These are phyloP conservation scores for Pterocles orientalis DNA, from an alignment of 2,113 vertebrate species.

Conservation along the genomic window DNA sequence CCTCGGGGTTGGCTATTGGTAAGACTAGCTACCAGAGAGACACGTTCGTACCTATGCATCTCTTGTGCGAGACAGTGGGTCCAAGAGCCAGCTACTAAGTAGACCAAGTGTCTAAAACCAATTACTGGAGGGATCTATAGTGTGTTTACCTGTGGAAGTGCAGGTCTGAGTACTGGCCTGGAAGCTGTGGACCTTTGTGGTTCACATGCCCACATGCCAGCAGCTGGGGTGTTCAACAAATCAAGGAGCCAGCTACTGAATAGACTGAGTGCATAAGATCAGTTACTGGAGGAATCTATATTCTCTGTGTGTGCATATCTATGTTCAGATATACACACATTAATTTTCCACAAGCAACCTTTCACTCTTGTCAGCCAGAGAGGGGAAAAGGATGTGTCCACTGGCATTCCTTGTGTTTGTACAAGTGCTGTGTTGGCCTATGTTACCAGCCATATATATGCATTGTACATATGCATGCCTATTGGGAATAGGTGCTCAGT, in stretches of 20 bases:
- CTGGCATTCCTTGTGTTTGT: neutral
- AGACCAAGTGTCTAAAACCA: neutral
- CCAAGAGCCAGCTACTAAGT: neutral
- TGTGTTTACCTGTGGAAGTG: neutral
- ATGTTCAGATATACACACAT: neutral
- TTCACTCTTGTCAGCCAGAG: neutral
- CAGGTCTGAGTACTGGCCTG: neutral
- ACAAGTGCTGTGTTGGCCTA: neutral
- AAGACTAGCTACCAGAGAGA: neutral
- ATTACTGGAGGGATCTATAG: neutral
- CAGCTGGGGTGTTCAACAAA: neutral
- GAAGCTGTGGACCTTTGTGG: neutral
- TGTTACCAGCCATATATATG: neutral
- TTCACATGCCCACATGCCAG: neutral
- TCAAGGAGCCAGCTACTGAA: neutral
- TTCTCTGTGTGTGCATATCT: neutral
- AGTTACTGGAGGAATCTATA: neutral
- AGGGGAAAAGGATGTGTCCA: neutral
- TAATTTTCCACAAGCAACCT: neutral
- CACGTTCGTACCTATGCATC: fast-evolving
- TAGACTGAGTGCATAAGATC: neutral
- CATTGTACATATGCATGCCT: neutral
- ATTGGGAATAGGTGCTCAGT: neutral
- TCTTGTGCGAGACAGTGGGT: neutral
- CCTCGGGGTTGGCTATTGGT: neutral